These are phyloP conservation scores for Epicauta chinensis DNA, from an alignment of 1,140 invertebrate genomes.

Conservation along the genomic window DNA sequence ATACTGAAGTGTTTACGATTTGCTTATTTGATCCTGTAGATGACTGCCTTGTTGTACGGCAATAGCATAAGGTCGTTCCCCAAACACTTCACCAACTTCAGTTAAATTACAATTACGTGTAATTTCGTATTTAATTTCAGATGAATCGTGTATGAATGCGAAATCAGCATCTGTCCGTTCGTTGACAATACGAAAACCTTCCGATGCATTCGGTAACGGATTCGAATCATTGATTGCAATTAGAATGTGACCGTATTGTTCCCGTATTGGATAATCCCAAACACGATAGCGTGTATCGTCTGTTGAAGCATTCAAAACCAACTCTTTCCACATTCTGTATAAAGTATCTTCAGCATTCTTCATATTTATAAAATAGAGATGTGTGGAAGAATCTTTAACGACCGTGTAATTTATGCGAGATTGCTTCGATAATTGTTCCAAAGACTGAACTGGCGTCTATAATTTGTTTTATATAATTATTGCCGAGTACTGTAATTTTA, in stretches of 20 bases:
- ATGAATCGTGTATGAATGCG: conserved; percentile 83
- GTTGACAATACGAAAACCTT: conserved; percentile 67
- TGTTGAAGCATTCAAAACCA: conserved; percentile 71
- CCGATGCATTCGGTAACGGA: conserved; percentile 58
- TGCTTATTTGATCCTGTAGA: conserved; percentile 71
- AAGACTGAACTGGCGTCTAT: conserved; percentile 75
- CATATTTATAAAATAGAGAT: conserved; percentile 88
- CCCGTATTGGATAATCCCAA: conserved; percentile 90
- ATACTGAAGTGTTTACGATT: conserved; percentile 44
- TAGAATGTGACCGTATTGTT: conserved; percentile 83
- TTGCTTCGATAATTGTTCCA: conserved; percentile 81
- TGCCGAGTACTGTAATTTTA: not conserved
- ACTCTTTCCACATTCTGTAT: conserved; percentile 85
- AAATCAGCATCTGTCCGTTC: conserved; percentile 75
- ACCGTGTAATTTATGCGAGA: conserved; percentile 91
- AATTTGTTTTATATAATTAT: conserved; percentile 8
- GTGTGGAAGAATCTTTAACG: conserved; percentile 66
- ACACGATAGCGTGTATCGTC: conserved; percentile 74
- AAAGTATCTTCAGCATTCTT: conserved; percentile 82
- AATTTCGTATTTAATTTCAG: conserved; percentile 77
- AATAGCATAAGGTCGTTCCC: conserved; percentile 81
- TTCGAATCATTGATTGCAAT: conserved; percentile 73
- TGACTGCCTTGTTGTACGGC: conserved; percentile 82
- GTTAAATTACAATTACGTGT: conserved; percentile 78
- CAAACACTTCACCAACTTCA: conserved; percentile 81